These are phyloP conservation scores for Dorcus hopei DNA, from an alignment of 2,888 invertebrate species.

Conservation along the genomic window DNA sequence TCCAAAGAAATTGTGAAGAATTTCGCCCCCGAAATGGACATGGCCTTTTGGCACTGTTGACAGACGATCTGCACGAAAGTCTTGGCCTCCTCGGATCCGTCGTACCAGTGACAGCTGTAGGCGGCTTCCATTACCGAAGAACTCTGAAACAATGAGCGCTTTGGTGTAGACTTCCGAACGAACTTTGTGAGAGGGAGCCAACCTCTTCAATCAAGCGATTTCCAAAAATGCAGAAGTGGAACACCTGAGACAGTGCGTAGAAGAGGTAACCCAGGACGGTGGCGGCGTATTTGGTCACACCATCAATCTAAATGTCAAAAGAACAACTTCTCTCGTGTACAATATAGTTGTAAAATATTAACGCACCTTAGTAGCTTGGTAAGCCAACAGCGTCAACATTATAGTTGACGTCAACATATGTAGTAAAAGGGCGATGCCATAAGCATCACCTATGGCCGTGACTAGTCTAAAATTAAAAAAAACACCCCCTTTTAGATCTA, in stretches of 20 bases:
- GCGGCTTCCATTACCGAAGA: slow-evolving; percentile 91
- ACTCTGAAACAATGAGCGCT: slow-evolving; percentile 56
- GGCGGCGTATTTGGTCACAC: slow-evolving; percentile 73
- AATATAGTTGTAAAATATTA: background rate
- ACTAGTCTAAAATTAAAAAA: slow-evolving; percentile 59
- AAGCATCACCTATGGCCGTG: slow-evolving; percentile 77
- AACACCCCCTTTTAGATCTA: background rate
- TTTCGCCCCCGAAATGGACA: slow-evolving; percentile 86
- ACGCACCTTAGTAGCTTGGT: slow-evolving; percentile 78
- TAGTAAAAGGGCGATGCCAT: slow-evolving; percentile 76
- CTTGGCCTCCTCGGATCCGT: slow-evolving; percentile 85
- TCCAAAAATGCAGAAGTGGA: slow-evolving; percentile 83
- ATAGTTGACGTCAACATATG: slow-evolving; percentile 86
- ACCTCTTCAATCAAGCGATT: slow-evolving; percentile 86
- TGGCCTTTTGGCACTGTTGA: slow-evolving; percentile 85
- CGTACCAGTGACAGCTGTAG: slow-evolving; percentile 88
- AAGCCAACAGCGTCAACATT: slow-evolving; percentile 76
- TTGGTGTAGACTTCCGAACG: no score
- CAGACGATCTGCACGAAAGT: slow-evolving; percentile 89
- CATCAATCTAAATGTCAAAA: slow-evolving; percentile 58
- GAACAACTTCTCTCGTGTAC: background rate
- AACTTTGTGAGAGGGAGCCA: no score
- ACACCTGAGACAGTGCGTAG: slow-evolving; percentile 81
- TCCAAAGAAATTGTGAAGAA: slow-evolving; percentile 86
- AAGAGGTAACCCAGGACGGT: slow-evolving; percentile 75